Percentiles rank a stretch among this genome's conserved stretches.
These are phyloP conservation scores for Actenoides hombroni DNA, from an alignment of 2,113 vertebrate species.

Conservation along the genomic window DNA sequence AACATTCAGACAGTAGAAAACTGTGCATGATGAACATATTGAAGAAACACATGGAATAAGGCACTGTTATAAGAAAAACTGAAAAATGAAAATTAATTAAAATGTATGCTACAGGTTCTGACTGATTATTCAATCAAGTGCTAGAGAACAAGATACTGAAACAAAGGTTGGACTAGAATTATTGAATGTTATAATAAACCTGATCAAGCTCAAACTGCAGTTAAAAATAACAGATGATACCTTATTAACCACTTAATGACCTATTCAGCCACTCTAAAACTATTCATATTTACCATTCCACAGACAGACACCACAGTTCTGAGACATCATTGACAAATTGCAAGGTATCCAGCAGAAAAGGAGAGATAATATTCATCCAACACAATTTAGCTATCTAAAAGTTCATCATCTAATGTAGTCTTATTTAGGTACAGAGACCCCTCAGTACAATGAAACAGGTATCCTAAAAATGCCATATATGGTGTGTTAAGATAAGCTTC, in stretches of 20 bases:
- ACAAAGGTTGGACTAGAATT: not conserved
- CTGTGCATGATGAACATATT: not conserved
- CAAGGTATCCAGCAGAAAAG: not conserved
- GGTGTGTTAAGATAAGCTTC: not conserved
- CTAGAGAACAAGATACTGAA: not conserved
- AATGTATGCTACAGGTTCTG: not conserved
- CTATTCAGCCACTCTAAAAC: conserved; percentile 15
- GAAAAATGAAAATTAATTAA: not conserved
- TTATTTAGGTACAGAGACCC: not conserved
- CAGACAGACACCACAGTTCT: not conserved
- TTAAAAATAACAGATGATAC: not conserved
- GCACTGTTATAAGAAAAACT: not conserved
- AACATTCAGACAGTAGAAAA: not conserved
- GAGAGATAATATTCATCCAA: not conserved
- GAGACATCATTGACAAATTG: not conserved
- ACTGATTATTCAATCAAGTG: not conserved
- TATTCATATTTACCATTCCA: conserved; percentile 25
- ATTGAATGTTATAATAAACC: not conserved
- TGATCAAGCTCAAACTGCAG: not conserved
- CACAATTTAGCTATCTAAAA: not conserved
- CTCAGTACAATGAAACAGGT: not conserved
- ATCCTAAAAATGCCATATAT: not conserved
- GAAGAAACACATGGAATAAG: not conserved
- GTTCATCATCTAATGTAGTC: not conserved
- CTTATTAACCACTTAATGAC: not conserved